phyloP scores from a whole-genome alignment of 2,888 invertebrate species.

The Invenusta paracnida region DNA sequence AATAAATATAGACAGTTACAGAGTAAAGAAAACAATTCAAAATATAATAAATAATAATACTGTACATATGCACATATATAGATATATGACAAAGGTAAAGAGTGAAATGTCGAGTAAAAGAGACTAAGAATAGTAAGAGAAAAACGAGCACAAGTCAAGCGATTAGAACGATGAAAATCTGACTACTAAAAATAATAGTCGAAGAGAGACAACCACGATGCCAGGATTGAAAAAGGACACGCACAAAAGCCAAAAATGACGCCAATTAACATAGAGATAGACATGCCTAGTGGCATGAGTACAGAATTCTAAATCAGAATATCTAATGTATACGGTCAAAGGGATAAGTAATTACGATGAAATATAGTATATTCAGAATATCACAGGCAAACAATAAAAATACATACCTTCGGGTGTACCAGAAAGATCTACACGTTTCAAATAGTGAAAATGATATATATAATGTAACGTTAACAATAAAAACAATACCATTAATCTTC shows the following conservation, averaged over 20 bases:
- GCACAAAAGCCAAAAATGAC: neutral
- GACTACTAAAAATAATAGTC: neutral
- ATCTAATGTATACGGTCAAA: too few species aligned
- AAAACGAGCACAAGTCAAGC: neutral
- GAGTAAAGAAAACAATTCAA: too few species aligned
- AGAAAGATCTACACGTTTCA: neutral
- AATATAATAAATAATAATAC: too few species aligned
- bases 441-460: too few species aligned
- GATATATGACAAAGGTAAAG: neutral
- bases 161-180: neutral
- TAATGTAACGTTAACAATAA: neutral
- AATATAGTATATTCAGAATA: too few species aligned
- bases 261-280: neutral
- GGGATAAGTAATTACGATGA: too few species aligned
- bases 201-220: neutral
- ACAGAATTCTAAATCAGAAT: too few species aligned
- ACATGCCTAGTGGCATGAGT: neutral
- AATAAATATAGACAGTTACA: too few species aligned
- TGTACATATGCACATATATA: neutral
- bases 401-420: constrained; percentile 15
- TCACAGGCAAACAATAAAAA: neutral
- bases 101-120: neutral
- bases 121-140: neutral
- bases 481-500: too few species aligned
- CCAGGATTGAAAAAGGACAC: neutral